Conservation (phyloP, 1,140 invertebrate genomes). For the Conus ventricosus region DNA sequence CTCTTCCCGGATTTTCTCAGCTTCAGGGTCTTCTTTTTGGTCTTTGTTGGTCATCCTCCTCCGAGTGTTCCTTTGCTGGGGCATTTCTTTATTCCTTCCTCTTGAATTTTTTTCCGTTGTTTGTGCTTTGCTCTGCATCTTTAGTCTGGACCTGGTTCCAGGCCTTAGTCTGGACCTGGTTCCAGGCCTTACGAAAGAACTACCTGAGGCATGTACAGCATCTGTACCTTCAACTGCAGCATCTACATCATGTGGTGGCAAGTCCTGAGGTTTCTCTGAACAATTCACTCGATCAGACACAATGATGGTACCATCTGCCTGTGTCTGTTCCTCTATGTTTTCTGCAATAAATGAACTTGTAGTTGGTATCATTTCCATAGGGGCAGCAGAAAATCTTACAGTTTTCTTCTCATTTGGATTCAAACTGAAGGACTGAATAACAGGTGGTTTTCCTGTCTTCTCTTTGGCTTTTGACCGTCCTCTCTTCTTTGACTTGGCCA, state of each 20-base stretch:
- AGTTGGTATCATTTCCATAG: not conserved
- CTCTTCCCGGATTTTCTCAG: constrained; percentile 21
- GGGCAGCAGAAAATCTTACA: not conserved
- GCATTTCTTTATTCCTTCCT: not conserved
- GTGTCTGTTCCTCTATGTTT: not conserved
- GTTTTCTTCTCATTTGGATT: not conserved
- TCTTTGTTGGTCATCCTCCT: constrained; percentile 1
- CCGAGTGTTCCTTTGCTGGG: constrained; percentile 4
- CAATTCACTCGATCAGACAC: not conserved
- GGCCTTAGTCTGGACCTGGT: not conserved
- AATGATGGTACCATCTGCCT: not conserved
- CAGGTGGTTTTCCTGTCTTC: constrained; percentile 7
- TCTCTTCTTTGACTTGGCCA: constrained; percentile 17
- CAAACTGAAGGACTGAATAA: not conserved
- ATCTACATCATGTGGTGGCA: not conserved
- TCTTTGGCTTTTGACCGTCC: constrained; percentile 11
- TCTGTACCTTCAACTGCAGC: not conserved
- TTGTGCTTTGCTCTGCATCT: not conserved
- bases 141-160: not conserved
- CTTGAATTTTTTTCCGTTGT: not conserved
- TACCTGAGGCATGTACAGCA: not conserved
- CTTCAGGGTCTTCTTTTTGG: constrained; percentile 17
- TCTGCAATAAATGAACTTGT: not conserved
- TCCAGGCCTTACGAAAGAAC: not conserved
- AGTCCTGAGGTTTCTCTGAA: not conserved